Evolutionary conservation across 2,113 vertebrate species (phyloP), one percentile per base, ranked within the genome.

Genomic region (Alligator sinensis): DNA sequence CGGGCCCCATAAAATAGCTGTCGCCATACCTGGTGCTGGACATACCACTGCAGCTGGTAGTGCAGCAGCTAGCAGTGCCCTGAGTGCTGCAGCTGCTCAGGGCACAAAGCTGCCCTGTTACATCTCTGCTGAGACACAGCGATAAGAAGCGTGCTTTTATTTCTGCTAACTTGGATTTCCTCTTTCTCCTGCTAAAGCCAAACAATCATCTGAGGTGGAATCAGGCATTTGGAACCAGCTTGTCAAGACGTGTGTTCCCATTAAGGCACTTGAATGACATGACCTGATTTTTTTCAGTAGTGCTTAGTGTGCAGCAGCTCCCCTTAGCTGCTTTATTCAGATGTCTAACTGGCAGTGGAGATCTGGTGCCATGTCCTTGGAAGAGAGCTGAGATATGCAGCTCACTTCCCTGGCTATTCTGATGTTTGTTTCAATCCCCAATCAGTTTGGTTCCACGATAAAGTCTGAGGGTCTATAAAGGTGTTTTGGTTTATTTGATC

Each of bases 151-250:
- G 0, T 21, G 34, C 86, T 93, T 92, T 89, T 84, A 47, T 66
- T 82, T 80, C 78, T 93, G 76, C 76, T 70, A 88, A 34, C 21
- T 24, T n/a, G 24, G 61, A 76, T 25, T 61, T 6, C 22, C 19
- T 24, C 55, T 84, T 24, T 18, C 4, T 13, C 17, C 8, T 30
- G 18, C 1, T 47, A 74, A 80, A 87, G 27, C 11, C 9, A 16
- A 47, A 9, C 47, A 47, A 47, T 54, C 11, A 4, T 9, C n/a
- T 58, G 78, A 0, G n/a, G 89, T 15, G 64, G 76, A 72, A 87
- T 0, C 0, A n/a, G 63, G 14, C 19, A 59, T 57, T 91, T 0
- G 2, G 3, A 25, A 25, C 19, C 1, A 4, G 16, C 3, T 54
- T 86, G 24, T 21, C 2, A 17, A 68, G n/a, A 68, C 16, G 0